Conservation (phyloP, 2,888 invertebrate genomes). For the Liodrosophila aerea region DNA sequence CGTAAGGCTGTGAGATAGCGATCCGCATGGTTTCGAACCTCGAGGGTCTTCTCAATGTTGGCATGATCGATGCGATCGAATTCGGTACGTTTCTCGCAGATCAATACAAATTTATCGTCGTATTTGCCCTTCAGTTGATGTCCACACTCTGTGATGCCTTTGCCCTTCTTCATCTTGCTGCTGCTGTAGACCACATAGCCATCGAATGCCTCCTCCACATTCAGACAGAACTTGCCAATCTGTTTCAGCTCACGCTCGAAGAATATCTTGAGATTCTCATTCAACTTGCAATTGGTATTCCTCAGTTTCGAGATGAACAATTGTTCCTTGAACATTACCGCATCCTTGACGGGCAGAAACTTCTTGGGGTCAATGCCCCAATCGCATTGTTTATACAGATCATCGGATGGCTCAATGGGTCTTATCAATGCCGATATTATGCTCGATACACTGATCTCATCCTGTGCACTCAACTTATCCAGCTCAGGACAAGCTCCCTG, state of each 20-base stretch:
- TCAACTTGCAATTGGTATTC: slow-evolving; percentile 67
- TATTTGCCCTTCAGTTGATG: slow-evolving; percentile 77
- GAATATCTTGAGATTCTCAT: slow-evolving; percentile 71
- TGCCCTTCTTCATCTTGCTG: slow-evolving; percentile 74
- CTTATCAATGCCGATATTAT: slow-evolving; percentile 71
- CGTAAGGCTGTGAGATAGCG: slow-evolving; percentile 64
- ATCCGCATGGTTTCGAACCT: slow-evolving; percentile 68
- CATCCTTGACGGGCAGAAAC: slow-evolving; percentile 65
- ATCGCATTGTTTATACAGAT: slow-evolving; percentile 48
- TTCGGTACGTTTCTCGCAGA: slow-evolving; percentile 75
- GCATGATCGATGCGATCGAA: slow-evolving; percentile 77
- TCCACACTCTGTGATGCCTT: slow-evolving; percentile 60
- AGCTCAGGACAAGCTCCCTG: slow-evolving; percentile 51
- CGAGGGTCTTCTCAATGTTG: slow-evolving; percentile 67
- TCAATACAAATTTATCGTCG: slow-evolving; percentile 68
- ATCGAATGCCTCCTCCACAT: slow-evolving; percentile 75
- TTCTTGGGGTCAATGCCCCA: slow-evolving; percentile 72
- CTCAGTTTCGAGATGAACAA: slow-evolving; percentile 68
- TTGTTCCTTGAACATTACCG: slow-evolving; percentile 69
- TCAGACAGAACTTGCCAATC: slow-evolving; percentile 69
- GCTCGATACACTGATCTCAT: slow-evolving; percentile 79
- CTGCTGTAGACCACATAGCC: slow-evolving; percentile 76
- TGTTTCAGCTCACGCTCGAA: slow-evolving; percentile 72
- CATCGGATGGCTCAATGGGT: slow-evolving; percentile 62
- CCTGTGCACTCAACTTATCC: slow-evolving; percentile 63